phyloP scores from a whole-genome alignment of 2,888 invertebrate species.

The Agelastica alni region DNA sequence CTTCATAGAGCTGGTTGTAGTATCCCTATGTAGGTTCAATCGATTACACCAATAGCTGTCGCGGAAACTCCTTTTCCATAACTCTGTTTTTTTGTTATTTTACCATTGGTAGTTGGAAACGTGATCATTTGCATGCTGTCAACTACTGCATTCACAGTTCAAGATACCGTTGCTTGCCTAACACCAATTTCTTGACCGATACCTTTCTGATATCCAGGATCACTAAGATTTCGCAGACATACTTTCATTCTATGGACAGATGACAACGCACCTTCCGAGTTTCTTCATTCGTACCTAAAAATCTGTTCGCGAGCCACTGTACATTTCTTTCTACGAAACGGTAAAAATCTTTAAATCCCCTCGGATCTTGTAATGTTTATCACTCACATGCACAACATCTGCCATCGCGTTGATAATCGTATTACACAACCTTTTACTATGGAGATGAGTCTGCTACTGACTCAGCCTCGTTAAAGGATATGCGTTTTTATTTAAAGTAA shows the following conservation, averaged over 20 bases:
- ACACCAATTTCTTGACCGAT: background rate
- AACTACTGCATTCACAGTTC: background rate
- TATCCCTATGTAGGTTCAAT: too few species aligned
- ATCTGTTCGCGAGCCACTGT: background rate
- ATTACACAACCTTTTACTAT: too few species aligned
- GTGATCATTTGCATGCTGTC: background rate
- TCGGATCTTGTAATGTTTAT: too few species aligned
- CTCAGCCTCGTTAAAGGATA: background rate
- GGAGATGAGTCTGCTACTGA: too few species aligned
- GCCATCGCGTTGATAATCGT: too few species aligned
- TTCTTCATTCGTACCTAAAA: background rate
- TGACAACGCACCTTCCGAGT: background rate
- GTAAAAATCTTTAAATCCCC: background rate
- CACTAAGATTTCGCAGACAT: background rate
- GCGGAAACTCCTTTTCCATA: too few species aligned
- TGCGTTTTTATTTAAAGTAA: too few species aligned
- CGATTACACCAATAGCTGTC: too few species aligned
- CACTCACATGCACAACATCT: too few species aligned
- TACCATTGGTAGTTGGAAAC: background rate
- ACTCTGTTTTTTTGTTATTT: too few species aligned
- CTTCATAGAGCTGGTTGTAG: conserved; percentile 4
- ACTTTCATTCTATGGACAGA: background rate
- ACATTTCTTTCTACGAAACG: background rate
- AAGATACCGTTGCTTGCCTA: background rate
- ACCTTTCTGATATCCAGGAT: too few species aligned